These are phyloP conservation scores for Zeugodacus cucurbitae DNA, from an alignment of 1,140 invertebrate species.

Conservation along the genomic window DNA sequence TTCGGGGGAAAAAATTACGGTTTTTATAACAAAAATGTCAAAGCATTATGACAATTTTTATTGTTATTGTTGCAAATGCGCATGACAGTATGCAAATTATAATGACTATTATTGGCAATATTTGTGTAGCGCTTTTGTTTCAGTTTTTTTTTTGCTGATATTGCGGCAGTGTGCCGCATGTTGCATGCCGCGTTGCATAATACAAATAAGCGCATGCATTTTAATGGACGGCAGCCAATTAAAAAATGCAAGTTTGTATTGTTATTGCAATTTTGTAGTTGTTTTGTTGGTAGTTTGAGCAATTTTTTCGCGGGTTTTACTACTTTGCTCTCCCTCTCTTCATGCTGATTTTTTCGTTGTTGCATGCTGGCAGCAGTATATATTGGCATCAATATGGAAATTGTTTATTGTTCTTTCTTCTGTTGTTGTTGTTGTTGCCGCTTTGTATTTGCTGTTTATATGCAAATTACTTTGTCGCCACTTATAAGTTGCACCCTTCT, in stretches of 20 bases:
- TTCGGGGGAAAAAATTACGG: not conserved
- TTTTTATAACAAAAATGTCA: not conserved
- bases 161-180: not conserved
- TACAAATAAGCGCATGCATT: not conserved
- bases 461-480: constrained; percentile 14
- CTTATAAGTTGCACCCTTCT: not conserved
- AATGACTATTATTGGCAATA: constrained; percentile 26
- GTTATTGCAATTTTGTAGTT: not conserved
- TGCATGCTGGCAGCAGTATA: not conserved
- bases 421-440: not conserved
- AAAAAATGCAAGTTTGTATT: not conserved
- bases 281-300: not conserved
- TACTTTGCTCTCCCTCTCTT: not conserved
- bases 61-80: not conserved
- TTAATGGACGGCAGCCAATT: constrained; percentile 2
- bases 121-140: not conserved
- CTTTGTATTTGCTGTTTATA: not conserved
- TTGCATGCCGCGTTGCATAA: not conserved
- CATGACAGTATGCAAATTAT: constrained; percentile 25
- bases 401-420: not conserved
- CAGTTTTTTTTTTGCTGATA: not conserved
- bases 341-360: not conserved
- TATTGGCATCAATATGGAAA: not conserved
- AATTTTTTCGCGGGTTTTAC: not conserved
- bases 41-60: constrained; percentile 2